Percentiles rank a stretch among this genome's conserved stretches.
These are phyloP conservation scores for Ataeniobius toweri DNA, from an alignment of 2,797 vertebrate species.

Conservation along the genomic window DNA sequence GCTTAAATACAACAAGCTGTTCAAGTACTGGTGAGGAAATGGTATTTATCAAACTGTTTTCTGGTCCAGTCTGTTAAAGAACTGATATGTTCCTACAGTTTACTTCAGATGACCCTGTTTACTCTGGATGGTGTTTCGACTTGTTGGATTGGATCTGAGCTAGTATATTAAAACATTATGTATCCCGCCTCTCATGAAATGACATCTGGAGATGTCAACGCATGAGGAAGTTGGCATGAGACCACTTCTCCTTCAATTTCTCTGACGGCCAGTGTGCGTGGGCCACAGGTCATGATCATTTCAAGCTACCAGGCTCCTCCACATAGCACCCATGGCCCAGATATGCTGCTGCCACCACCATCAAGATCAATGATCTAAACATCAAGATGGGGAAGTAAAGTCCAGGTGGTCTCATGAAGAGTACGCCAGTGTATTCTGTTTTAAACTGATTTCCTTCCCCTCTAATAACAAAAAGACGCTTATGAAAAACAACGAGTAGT, in stretches of 20 bases:
- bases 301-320: too few relatives aligned
- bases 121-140: neutral
- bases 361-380: too few relatives aligned
- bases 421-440: neutral
- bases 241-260: too few relatives aligned
- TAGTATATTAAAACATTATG: too few relatives aligned
- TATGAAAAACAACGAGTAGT: neutral
- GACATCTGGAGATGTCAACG: too few relatives aligned
- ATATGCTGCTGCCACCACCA: too few relatives aligned
- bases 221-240: too few relatives aligned
- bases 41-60: slow-evolving; percentile 30
- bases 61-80: neutral
- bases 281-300: too few relatives aligned
- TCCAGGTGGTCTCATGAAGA: neutral
- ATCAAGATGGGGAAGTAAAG: neutral
- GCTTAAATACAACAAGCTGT: slow-evolving; percentile 50
- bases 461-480: neutral
- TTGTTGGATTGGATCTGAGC: neutral
- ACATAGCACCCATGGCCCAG: too few relatives aligned
- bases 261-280: too few relatives aligned
- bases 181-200: too few relatives aligned
- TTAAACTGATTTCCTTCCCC: neutral
- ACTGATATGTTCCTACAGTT: neutral
- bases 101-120: neutral
- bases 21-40: slow-evolving; percentile 56